These are phyloP conservation scores for Campoletis sonorensis DNA, from an alignment of 1,140 invertebrate species.

Conservation along the genomic window DNA sequence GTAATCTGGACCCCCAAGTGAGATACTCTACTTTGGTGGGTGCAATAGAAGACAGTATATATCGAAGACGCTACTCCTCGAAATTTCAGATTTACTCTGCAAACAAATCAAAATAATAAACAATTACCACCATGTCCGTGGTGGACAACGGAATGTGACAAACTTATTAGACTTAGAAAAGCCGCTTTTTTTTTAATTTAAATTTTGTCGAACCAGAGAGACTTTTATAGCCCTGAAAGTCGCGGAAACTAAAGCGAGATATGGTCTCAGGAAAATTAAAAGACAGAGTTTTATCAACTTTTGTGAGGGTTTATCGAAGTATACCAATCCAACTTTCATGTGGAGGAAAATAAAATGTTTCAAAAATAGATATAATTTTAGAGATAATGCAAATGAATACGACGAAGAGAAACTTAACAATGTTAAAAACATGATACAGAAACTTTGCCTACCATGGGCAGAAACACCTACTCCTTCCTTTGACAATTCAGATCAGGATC, in stretches of 20 bases:
- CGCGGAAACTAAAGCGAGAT: background rate
- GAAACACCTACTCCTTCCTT: background rate
- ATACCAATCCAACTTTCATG: conserved; percentile 1
- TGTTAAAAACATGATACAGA: background rate
- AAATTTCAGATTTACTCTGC: background rate
- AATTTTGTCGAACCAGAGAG: background rate
- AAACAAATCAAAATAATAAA: background rate
- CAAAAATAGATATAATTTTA: background rate
- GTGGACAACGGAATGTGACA: background rate
- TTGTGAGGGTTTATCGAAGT: background rate
- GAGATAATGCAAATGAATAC: background rate
- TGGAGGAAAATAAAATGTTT: conserved; percentile 30
- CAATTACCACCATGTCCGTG: background rate
- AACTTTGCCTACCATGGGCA: background rate
- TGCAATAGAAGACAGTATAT: background rate
- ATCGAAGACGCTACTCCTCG: background rate
- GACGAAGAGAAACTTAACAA: background rate
- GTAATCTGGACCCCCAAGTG: too few species aligned
- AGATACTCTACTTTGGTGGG: background rate
- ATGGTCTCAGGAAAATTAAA: conserved; percentile 9
- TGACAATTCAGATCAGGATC: background rate
- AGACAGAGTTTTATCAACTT: background rate
- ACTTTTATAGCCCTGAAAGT: background rate
- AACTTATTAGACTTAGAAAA: background rate
- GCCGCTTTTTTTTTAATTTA: background rate